Percentiles rank a stretch among this genome's conserved stretches.
These are phyloP conservation scores for Drosophila anomalata DNA, from an alignment of 2,888 invertebrate genomes.

Conservation along the genomic window DNA sequence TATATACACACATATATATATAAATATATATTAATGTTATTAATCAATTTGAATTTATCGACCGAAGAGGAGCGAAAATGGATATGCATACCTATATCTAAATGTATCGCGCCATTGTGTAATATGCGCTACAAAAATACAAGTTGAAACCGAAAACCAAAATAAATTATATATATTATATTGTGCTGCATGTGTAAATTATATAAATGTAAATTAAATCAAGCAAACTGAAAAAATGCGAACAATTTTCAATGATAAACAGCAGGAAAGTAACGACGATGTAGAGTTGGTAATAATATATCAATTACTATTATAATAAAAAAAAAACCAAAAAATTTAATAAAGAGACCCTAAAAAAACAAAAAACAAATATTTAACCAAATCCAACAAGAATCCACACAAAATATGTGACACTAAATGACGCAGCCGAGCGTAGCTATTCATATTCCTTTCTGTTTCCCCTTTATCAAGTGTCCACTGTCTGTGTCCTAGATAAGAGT, in stretches of 20 bases:
- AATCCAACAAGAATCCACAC: slow-evolving; percentile 7
- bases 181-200: slow-evolving; percentile 62
- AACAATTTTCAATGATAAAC: slow-evolving; percentile 49
- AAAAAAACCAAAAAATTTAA: slow-evolving; percentile 54
- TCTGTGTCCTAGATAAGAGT: slow-evolving; percentile 13
- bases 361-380: slow-evolving; percentile 5
- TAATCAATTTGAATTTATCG: slow-evolving; percentile 26
- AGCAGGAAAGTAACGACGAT: slow-evolving; percentile 51
- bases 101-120: slow-evolving; percentile 70
- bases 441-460: neutral
- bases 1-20: slow-evolving; percentile 33
- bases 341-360: slow-evolving; percentile 61
- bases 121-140: slow-evolving; percentile 68
- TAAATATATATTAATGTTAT: slow-evolving; percentile 36
- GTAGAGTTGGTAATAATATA: slow-evolving; percentile 62
- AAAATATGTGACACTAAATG: neutral
- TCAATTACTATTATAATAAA: slow-evolving; percentile 67
- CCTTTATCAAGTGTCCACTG: slow-evolving; percentile 21
- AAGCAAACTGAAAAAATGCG: slow-evolving; percentile 27
- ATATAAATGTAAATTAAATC: slow-evolving; percentile 60
- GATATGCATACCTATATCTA: slow-evolving; percentile 46
- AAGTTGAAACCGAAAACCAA: slow-evolving; percentile 35
- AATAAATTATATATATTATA: slow-evolving; percentile 33
- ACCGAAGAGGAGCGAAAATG: slow-evolving; percentile 25
- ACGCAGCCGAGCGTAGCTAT: slow-evolving; percentile 8